A percentile compares a stretch with the other conserved stretches of the same genome.
These are phyloP conservation scores for Bettongia penicillata DNA, from an alignment of 2,113 vertebrate species.

Conservation along the genomic window DNA sequence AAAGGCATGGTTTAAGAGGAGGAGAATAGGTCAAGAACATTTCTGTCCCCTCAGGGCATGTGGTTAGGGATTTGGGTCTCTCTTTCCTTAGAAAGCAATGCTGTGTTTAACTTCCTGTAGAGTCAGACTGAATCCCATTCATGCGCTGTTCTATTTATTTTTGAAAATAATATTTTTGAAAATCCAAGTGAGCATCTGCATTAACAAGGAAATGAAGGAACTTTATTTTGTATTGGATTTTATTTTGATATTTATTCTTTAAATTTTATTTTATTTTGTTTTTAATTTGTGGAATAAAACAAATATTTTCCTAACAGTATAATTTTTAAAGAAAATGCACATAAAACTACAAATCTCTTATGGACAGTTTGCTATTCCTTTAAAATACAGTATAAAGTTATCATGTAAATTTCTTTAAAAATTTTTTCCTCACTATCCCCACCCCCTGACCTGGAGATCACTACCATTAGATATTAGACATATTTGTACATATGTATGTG, in stretches of 20 bases:
- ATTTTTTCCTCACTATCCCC: neutral
- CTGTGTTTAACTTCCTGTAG: neutral
- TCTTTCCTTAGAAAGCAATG: slow-evolving; percentile 2
- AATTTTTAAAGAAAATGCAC: neutral
- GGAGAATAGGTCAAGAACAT: neutral
- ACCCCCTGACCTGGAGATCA: neutral
- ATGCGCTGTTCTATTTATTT: slow-evolving; percentile 17
- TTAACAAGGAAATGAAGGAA: slow-evolving; percentile 27
- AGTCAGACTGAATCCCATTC: slow-evolving; percentile 8
- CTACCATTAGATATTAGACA: neutral
- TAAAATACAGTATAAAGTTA: neutral
- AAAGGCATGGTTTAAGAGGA: slow-evolving; percentile 48
- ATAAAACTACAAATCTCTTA: neutral
- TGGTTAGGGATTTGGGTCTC: slow-evolving; percentile 34
- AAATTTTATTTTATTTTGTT: neutral
- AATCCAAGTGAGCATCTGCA: neutral
- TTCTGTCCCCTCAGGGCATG: fast-evolving
- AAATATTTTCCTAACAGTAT: neutral
- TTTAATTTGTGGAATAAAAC: neutral
- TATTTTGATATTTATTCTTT: slow-evolving; percentile 48
- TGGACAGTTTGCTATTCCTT: neutral
- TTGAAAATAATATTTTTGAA: slow-evolving; percentile 55
- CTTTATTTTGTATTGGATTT: slow-evolving; percentile 18
- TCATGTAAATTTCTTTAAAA: neutral
- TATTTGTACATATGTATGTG: no score